A percentile compares a stretch with the other conserved stretches of the same genome.
phyloP scores from a whole-genome alignment of 2,113 vertebrate genomes.

The Perognathus longimembris region DNA sequence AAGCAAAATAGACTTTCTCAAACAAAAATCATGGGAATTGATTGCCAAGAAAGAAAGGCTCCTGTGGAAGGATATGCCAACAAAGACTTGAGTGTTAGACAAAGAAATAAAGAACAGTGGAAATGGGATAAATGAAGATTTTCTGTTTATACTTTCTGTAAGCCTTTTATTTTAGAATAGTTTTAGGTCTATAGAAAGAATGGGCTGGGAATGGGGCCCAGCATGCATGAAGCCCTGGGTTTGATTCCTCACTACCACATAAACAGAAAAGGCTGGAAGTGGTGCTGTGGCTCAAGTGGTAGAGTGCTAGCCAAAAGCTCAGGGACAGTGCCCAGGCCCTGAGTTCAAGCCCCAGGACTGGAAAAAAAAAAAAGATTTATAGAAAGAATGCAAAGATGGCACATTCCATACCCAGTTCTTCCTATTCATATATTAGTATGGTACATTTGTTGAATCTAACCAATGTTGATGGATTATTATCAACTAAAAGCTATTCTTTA shows the following conservation, averaged over 20 bases:
- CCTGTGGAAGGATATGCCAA: not conserved
- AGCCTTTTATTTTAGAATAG: slow-evolving; percentile 30
- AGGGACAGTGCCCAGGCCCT: too few relatives aligned
- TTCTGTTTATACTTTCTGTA: not conserved
- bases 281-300: too few relatives aligned
- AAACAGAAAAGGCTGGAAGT: too few relatives aligned
- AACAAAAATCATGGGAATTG: not conserved
- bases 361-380: too few relatives aligned
- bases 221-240: too few relatives aligned
- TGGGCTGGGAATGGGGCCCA: not conserved
- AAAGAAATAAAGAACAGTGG: slow-evolving; percentile 24
- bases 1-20: slow-evolving; percentile 4
- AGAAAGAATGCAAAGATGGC: not conserved
- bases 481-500: not conserved
- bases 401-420: not conserved
- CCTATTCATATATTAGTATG: not conserved
- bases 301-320: too few relatives aligned
- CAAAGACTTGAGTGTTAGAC: not conserved
- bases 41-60: not conserved
- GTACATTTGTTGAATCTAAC: not conserved
- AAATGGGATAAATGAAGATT: slow-evolving; percentile 31
- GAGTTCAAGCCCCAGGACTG: too few relatives aligned
- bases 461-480: not conserved
- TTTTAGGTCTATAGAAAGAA: slow-evolving; percentile 36
- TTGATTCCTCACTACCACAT: too few relatives aligned